These are phyloP conservation scores for Sceloporus tristichus DNA, from an alignment of 2,113 vertebrate species.

Conservation along the genomic window DNA sequence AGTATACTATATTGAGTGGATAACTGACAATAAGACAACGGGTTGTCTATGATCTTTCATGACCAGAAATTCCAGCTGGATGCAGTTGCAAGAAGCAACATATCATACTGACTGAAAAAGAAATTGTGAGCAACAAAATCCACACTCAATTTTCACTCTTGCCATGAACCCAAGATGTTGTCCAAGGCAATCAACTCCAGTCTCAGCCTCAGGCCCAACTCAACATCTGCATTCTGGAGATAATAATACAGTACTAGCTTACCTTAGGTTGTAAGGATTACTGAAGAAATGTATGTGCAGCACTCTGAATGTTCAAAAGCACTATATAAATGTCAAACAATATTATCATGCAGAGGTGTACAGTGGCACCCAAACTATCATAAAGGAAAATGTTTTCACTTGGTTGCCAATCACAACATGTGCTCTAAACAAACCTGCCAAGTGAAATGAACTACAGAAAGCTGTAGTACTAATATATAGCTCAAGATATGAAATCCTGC, in stretches of 20 bases:
- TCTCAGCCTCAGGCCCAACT: too few species aligned
- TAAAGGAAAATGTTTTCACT: neutral
- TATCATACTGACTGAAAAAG: neutral
- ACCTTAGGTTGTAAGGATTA: neutral
- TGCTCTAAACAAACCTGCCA: neutral
- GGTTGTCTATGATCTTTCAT: neutral
- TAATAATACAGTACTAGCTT: neutral
- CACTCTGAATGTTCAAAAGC: neutral
- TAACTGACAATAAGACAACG: neutral
- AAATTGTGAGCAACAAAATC: neutral
- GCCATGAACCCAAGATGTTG: too few species aligned
- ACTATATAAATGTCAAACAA: neutral
- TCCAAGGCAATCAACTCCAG: too few species aligned
- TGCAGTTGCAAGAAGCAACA: too few species aligned
- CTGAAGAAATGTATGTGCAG: neutral
- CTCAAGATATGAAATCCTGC: neutral
- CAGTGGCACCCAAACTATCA: neutral
- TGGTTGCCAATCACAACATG: neutral
- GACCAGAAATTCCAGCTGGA: neutral
- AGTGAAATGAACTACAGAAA: neutral
- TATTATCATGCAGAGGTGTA: neutral
- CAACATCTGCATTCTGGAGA: too few species aligned
- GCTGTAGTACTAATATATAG: neutral
- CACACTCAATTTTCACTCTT: too few species aligned
- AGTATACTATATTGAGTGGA: neutral